Percentiles rank a stretch among this genome's conserved stretches.
These are phyloP conservation scores for Pseudobourletiella spinata DNA, from an alignment of 1,140 invertebrate species.

Conservation along the genomic window DNA sequence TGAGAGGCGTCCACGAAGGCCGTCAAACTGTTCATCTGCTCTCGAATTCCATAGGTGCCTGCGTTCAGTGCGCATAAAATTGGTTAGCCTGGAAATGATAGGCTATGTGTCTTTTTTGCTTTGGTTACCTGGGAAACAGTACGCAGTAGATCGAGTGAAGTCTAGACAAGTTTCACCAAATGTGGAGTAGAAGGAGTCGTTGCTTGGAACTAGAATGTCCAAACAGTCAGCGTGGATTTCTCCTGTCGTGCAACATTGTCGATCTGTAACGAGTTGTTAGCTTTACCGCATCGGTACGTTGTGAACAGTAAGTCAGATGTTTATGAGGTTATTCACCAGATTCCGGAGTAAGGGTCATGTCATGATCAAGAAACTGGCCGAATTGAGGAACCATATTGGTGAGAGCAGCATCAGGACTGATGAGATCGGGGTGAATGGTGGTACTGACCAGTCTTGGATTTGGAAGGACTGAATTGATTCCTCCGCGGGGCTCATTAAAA, in stretches of 20 bases:
- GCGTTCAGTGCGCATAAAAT: too few relatives aligned
- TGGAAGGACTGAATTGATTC: constrained; percentile 55
- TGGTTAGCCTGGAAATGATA: background rate
- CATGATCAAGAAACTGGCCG: constrained; percentile 96
- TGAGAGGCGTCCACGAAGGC: constrained; percentile 90
- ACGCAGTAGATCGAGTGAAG: constrained; percentile 61
- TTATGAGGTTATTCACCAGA: constrained; percentile 10
- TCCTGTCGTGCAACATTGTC: constrained; percentile 48
- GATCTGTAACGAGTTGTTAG: too few relatives aligned
- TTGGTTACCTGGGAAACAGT: constrained; percentile 35
- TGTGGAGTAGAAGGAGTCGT: constrained; percentile 74
- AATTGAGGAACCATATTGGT: constrained; percentile 83
- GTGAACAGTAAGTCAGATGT: background rate
- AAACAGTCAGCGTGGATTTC: constrained; percentile 58
- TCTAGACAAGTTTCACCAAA: constrained; percentile 62
- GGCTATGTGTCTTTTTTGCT: background rate
- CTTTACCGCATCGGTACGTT: too few relatives aligned
- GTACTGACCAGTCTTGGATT: constrained; percentile 70
- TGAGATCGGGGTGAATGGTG: constrained; percentile 80
- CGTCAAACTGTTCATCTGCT: constrained; percentile 95
- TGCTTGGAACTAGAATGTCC: constrained; percentile 72
- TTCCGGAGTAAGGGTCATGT: constrained; percentile 72
- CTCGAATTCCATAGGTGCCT: constrained; percentile 44
- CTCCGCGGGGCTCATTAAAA: constrained; percentile 40
- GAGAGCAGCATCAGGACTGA: constrained; percentile 79